A percentile compares a stretch with the other conserved stretches of the same genome.
These are phyloP conservation scores for Pristionchus maxplancki DNA, from an alignment of 2,888 invertebrate genomes.

Conservation along the genomic window DNA sequence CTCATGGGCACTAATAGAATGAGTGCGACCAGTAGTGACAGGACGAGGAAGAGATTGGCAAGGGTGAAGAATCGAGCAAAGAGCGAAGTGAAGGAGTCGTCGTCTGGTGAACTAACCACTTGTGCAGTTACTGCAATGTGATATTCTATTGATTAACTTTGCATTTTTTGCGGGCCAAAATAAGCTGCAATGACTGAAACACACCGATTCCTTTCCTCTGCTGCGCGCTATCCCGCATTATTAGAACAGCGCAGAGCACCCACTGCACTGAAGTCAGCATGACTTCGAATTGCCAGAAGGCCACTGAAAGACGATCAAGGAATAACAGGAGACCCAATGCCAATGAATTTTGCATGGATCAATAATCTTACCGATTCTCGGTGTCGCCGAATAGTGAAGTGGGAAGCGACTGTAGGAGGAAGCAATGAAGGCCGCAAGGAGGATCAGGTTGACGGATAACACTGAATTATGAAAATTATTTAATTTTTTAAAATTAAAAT, in stretches of 20 bases:
- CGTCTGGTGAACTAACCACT: neutral
- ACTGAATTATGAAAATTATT: constrained; percentile 15
- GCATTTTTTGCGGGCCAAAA: no score
- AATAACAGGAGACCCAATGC: neutral
- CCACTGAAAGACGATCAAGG: neutral
- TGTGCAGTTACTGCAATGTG: neutral
- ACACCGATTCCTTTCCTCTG: neutral
- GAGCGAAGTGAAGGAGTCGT: neutral
- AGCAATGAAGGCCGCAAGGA: constrained; percentile 1
- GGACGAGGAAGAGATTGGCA: neutral
- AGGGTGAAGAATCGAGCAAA: neutral
- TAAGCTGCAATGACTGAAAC: neutral
- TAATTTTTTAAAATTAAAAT: neutral
- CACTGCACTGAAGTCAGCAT: neutral
- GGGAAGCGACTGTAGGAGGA: constrained; percentile 2
- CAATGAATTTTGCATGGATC: neutral
- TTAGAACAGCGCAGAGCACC: neutral
- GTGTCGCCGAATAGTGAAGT: neutral
- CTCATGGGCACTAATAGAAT: neutral
- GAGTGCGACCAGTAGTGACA: neutral
- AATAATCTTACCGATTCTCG: neutral
- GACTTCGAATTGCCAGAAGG: constrained; percentile 37
- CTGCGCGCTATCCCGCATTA: neutral
- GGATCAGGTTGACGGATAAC: neutral
- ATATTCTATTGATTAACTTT: no score